These are phyloP conservation scores for Eurystomus glaucurus DNA, from an alignment of 2,797 vertebrate species.

Conservation along the genomic window DNA sequence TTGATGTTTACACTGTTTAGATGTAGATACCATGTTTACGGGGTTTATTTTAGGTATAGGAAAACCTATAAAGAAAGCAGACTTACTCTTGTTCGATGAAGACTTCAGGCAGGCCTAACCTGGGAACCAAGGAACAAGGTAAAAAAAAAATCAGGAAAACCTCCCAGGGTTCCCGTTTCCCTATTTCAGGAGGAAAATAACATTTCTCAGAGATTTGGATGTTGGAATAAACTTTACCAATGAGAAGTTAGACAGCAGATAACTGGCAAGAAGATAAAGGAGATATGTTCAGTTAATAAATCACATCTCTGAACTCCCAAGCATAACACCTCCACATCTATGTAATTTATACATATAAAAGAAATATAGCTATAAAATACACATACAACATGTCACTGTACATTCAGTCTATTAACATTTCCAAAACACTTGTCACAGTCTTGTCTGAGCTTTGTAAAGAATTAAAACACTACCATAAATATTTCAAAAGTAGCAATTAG, in stretches of 20 bases:
- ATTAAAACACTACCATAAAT: not conserved
- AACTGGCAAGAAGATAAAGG: not conserved
- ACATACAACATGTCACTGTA: not conserved
- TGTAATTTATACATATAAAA: not conserved
- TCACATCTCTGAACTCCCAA: not conserved
- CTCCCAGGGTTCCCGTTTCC: not conserved
- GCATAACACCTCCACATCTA: fast-evolving
- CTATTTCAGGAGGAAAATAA: not conserved
- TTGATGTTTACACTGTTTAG: not conserved
- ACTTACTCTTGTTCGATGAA: not conserved
- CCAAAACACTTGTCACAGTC: not conserved
- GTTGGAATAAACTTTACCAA: not conserved
- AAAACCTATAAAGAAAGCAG: not conserved
- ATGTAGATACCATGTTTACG: fast-evolving
- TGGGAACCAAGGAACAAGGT: fast-evolving
- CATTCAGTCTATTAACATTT: not conserved
- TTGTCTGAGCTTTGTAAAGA: not conserved
- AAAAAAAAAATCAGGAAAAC: not conserved
- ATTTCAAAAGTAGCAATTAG: not conserved
- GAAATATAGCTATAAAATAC: not conserved
- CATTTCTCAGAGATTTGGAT: not conserved
- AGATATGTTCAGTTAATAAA: not conserved
- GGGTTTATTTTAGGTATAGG: not conserved
- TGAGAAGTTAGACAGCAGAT: not conserved
- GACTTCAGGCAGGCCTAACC: not conserved